phyloP scores from a whole-genome alignment of 2,797 vertebrate genomes.

The Tragelaphus oryx region DNA sequence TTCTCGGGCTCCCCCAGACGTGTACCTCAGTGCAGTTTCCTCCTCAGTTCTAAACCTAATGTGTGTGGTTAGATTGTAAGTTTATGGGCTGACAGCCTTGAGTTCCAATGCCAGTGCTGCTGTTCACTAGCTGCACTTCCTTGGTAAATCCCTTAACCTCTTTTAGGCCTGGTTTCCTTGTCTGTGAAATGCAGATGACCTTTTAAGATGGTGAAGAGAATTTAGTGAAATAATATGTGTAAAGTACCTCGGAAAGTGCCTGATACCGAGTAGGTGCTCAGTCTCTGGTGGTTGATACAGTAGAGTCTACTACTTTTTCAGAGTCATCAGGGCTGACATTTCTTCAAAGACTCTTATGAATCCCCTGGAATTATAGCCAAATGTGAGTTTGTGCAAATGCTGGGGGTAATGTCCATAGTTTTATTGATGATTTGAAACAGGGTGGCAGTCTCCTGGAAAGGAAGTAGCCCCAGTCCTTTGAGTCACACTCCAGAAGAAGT shows the following conservation, averaged over 20 bases:
- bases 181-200: conserved; percentile 11
- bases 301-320: neutral
- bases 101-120: neutral
- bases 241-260: neutral
- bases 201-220: neutral
- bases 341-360: neutral
- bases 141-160: neutral
- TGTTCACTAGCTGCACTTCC: neutral
- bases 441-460: neutral
- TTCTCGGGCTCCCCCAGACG: neutral
- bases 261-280: neutral
- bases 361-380: neutral
- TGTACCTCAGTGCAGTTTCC: neutral
- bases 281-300: neutral
- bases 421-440: neutral
- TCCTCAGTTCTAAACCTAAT: neutral
- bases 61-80: neutral
- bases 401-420: neutral
- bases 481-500: neutral
- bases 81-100: neutral
- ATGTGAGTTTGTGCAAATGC: neutral
- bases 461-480: neutral
- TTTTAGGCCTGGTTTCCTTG: neutral
- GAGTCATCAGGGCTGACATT: neutral
- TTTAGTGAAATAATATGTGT: neutral